Evolutionary conservation across 2,888 invertebrate genomes (phyloP).

Genomic region (Hypercompe scribonia): DNA sequence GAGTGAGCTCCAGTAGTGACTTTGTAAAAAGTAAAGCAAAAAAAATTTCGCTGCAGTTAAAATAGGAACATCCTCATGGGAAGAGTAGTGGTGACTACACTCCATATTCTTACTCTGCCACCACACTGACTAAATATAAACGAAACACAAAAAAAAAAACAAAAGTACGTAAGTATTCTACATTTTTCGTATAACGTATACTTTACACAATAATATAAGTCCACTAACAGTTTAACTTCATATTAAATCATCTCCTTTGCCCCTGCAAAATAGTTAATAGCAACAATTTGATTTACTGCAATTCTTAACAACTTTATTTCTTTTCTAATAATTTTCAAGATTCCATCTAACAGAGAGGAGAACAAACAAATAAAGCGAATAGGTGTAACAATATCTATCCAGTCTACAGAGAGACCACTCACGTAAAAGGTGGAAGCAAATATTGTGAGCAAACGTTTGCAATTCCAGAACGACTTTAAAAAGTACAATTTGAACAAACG

Average conservation of each 20-base stretch:
- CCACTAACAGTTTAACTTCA: too few species aligned
- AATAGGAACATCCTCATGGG: too few species aligned
- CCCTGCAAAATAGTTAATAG: background rate
- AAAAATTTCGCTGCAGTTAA: too few species aligned
- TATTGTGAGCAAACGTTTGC: conserved; percentile 46
- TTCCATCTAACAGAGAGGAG: conserved; percentile 42
- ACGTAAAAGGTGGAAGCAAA: conserved; percentile 52
- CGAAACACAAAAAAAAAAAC: too few species aligned
- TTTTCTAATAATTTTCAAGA: conserved; percentile 23
- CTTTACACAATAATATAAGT: too few species aligned
- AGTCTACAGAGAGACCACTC: conserved; percentile 50
- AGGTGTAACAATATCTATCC: conserved; percentile 57
- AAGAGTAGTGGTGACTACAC: too few species aligned
- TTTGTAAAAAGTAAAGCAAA: too few species aligned
- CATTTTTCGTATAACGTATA: too few species aligned
- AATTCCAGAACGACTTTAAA: conserved; percentile 48
- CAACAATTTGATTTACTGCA: background rate
- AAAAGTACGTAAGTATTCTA: too few species aligned
- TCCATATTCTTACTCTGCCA: too few species aligned
- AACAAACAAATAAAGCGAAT: conserved; percentile 47
- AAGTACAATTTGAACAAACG: conserved; percentile 47
- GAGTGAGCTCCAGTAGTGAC: too few species aligned
- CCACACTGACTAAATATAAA: too few species aligned
- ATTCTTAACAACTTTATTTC: conserved; percentile 15
- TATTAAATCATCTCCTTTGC: background rate